Evolutionary conservation across 2,888 invertebrate species (phyloP).

Genomic region (Callimorpha dominula): DNA sequence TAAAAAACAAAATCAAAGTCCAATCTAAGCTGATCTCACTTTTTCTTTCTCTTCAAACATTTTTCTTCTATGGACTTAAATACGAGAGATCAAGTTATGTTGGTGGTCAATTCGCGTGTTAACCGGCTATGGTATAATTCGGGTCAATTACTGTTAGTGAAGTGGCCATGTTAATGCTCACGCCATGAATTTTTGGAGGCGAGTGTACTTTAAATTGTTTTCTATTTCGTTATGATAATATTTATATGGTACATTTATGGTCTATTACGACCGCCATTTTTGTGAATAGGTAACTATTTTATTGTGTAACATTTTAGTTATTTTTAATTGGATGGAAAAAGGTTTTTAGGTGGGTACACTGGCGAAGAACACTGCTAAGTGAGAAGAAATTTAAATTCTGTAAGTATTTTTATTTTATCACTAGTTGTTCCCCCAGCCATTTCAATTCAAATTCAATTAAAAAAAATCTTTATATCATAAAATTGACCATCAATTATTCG

Average conservation of each 20-base stretch:
- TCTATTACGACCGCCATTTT: slow-evolving; percentile 10
- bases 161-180: slow-evolving; percentile 47
- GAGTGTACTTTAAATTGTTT: slow-evolving; percentile 45
- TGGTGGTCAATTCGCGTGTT: slow-evolving; percentile 50
- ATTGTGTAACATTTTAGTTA: slow-evolving; percentile 9
- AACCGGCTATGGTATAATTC: slow-evolving; percentile 31
- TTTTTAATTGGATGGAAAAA: background rate
- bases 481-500: no score
- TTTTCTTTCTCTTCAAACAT: background rate
- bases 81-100: background rate
- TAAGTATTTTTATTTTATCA: no score
- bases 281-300: background rate
- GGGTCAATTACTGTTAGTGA: slow-evolving; percentile 48
- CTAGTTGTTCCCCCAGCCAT: no score
- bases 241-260: slow-evolving; percentile 39
- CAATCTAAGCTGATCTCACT: slow-evolving; percentile 5
- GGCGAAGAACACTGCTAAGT: background rate
- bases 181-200: slow-evolving; percentile 54
- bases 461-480: no score
- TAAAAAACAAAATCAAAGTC: background rate
- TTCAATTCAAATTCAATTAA: no score
- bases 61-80: background rate
- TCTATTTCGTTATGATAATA: slow-evolving; percentile 18
- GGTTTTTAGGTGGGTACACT: background rate
- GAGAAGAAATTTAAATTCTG: background rate